Base-by-base conservation (phyloP, 2,888 invertebrate genomes). In the Gordius sp. region DNA sequence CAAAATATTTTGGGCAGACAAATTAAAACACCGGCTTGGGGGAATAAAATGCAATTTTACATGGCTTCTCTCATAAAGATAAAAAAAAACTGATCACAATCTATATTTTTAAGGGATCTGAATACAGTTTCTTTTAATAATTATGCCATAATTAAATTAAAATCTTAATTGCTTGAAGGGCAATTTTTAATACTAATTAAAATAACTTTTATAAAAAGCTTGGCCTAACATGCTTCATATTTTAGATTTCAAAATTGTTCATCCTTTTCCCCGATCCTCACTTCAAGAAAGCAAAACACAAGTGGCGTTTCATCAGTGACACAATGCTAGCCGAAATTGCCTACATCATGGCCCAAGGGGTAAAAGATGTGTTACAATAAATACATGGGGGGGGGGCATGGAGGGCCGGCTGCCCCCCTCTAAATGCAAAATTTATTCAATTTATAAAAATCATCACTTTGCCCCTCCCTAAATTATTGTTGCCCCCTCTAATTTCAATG, bases 241-340 rank as follows among this genome's bases (percentile, higher is more conserved):
- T 75, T 62, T 72, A 89, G 80, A 72, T 93, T 47, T 78, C 78
- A 60, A 91, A 91, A 72, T 84, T 99, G 80, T 97, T 99, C 70
- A 93, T 99, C 70, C 73, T 99, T 20, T 97, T 89, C 70, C 97
- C 97, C 25, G 97, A 97, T 73, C 97, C 97, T 28, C 97, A 99
- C 72, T 99, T 99, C 69, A 99, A 97, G 69, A 86, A 81, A 66
- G 80, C 87, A 0, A 97, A 97, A 71, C 89, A 93, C 67, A 97
- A 97, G 70, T 97, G 97, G 97, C 76, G 97, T 60, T 97, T 99
- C 60, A 85, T 99, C 61, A 93, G 85, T 67, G 78, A 80, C 63
- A 80, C 80, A 63, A 72, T 93, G 33, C 72, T 99, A 24, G 83
- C 91, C 1, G 97, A 97, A 71, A 99, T 97, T 75, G 93, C 93